Percentiles rank a stretch among this genome's conserved stretches.
Conservation (phyloP, 1,140 invertebrate species). For the Calosoma granatense region DNA sequence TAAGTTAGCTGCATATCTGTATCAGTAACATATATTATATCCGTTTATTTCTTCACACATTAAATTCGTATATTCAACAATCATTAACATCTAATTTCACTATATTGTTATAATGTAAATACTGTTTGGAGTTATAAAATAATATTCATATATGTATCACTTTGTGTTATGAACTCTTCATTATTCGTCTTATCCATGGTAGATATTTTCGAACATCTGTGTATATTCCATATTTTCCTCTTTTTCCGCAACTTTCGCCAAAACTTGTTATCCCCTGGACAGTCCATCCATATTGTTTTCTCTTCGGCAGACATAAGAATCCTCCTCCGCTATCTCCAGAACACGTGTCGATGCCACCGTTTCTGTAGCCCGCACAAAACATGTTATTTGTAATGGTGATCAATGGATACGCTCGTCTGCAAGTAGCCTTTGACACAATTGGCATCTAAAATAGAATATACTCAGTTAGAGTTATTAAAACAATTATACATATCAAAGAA, state of each 20-base stretch:
- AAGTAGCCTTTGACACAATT: conserved; percentile 64
- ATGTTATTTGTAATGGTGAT: conserved; percentile 79
- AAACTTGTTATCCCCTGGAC: conserved; percentile 90
- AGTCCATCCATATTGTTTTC: conserved; percentile 43
- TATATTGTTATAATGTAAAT: no score
- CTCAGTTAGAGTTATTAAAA: neutral
- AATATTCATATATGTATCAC: neutral
- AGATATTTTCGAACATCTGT: conserved; percentile 78
- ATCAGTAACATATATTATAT: no score
- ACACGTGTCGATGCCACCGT: conserved; percentile 72
- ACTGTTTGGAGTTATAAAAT: neutral
- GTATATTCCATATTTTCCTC: conserved; percentile 87
- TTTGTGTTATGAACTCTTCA: conserved; percentile 37
- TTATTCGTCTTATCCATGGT: conserved; percentile 66
- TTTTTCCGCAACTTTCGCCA: conserved; percentile 85
- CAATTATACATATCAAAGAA: neutral
- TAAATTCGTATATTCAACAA: no score
- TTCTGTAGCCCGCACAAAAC: conserved; percentile 76
- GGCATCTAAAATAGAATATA: conserved; percentile 52
- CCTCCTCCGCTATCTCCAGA: conserved; percentile 85
- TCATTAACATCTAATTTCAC: no score
- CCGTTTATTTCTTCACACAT: no score
- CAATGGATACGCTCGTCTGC: conserved; percentile 64
- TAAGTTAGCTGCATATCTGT: no score
- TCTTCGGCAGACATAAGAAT: conserved; percentile 49